These are phyloP conservation scores for Microplitis manilae DNA, from an alignment of 2,888 invertebrate genomes.

Conservation along the genomic window DNA sequence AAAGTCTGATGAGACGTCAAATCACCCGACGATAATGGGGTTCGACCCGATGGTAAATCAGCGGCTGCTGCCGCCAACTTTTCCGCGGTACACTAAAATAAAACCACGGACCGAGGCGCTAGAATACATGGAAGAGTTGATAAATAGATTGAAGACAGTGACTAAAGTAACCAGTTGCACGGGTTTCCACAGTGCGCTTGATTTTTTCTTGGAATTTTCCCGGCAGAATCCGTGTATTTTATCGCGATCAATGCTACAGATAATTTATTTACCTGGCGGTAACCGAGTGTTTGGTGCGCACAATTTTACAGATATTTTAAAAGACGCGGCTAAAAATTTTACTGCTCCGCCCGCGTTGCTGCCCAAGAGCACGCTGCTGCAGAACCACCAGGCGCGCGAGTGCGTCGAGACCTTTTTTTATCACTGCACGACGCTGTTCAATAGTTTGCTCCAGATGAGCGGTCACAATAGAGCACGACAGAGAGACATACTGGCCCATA, in stretches of 20 bases:
- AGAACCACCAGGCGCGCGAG: slow-evolving; percentile 84
- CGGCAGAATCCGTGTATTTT: slow-evolving; percentile 90
- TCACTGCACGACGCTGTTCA: slow-evolving; percentile 90
- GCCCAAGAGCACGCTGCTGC: slow-evolving; percentile 79
- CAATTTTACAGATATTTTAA: slow-evolving; percentile 84
- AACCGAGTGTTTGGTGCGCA: slow-evolving; percentile 76
- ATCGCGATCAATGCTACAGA: slow-evolving; percentile 90
- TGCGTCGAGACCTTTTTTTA: slow-evolving; percentile 91
- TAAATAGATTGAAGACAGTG: slow-evolving; percentile 85
- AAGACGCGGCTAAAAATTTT: slow-evolving; percentile 89
- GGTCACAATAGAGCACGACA: slow-evolving; percentile 97
- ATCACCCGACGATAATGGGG: slow-evolving; percentile 87
- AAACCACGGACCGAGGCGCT: slow-evolving; percentile 85
- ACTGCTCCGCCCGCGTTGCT: slow-evolving; percentile 92
- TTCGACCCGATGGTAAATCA: slow-evolving; percentile 98
- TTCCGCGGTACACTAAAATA: slow-evolving; percentile 96
- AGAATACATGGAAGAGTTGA: slow-evolving; percentile 85
- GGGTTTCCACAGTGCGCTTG: slow-evolving; percentile 87
- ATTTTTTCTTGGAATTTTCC: slow-evolving; percentile 95
- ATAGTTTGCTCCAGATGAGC: slow-evolving; percentile 87
- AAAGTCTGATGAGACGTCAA: slow-evolving; percentile 78
- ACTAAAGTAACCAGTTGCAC: slow-evolving; percentile 85
- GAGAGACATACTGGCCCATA: slow-evolving; percentile 90
- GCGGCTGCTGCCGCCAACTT: slow-evolving; percentile 95
- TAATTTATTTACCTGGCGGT: slow-evolving; percentile 78